Conservation (phyloP, 1,140 invertebrate species). For the Ctenoplectra terminalis region DNA sequence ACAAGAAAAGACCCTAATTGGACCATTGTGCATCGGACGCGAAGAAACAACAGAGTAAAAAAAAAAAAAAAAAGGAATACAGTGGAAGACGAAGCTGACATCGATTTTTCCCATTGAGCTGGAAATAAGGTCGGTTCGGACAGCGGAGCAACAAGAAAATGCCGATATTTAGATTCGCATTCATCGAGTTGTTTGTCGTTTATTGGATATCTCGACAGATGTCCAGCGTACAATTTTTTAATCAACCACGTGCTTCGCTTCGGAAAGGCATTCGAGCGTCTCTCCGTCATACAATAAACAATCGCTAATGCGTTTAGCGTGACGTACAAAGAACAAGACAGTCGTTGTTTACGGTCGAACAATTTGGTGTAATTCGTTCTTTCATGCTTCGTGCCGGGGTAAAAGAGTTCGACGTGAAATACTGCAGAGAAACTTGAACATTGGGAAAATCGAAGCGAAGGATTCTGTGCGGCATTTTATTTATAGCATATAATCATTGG, state of each 20-base stretch:
- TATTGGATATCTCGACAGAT: conserved; percentile 25
- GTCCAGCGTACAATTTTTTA: conserved; percentile 23
- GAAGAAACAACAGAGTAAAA: neutral
- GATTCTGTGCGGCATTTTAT: neutral
- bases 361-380: conserved; percentile 40
- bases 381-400: neutral
- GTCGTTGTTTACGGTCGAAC: conserved; percentile 21
- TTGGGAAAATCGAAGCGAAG: neutral
- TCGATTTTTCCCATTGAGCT: conserved; percentile 37
- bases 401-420: neutral
- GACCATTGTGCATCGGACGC: conserved; percentile 10
- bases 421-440: neutral
- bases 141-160: conserved; percentile 22
- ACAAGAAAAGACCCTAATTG: conserved; percentile 22
- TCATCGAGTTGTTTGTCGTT: conserved; percentile 36
- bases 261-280: conserved; percentile 1
- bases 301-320: conserved; percentile 21
- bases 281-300: conserved; percentile 11
- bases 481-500: neutral
- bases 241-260: conserved; percentile 5
- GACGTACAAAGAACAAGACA: conserved; percentile 4
- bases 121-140: conserved; percentile 43
- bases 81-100: conserved; percentile 23
- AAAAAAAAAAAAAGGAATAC: neutral
- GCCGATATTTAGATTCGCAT: conserved; percentile 41